Evolutionary conservation across 2,888 invertebrate species (phyloP), one percentile per base, ranked within the genome.

Genomic region (Hoplodrina ambigua): DNA sequence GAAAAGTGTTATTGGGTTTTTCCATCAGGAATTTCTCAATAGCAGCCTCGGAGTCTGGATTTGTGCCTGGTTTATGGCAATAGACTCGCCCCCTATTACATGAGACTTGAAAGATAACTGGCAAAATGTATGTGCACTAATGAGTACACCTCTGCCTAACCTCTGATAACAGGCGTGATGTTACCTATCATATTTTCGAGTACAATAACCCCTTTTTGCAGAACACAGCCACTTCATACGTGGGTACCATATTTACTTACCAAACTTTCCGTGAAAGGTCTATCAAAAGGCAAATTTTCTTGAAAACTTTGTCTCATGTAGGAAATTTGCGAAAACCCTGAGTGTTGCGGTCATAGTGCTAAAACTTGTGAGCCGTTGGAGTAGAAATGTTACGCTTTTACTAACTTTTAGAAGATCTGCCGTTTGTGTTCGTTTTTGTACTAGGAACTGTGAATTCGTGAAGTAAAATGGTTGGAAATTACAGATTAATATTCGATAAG

Each of bases 251-350:
- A 62, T 58, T 62, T 20, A 80, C 60, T 46, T 52, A 30, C 46
- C 37, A 50, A 70, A 77, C 53, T 81, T 52, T 52, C 64, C 75
- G 5, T 20, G 41, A 52, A 67, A 84, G 63, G 85, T 72, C 68
- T 78, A 67, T 78, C 69, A 82, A 75, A 84, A 72, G 75, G 72
- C 52, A 84, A 84, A 82, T 84, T 75, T 82, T 78, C 80, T 78
- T 75, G 1, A 20, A 50, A 84, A 84, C 55, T 82, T 70, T 58
- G 63, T 73, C 69, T 72, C 70, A 75, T 78, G 83, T 77, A 69
- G 65, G 19, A 63, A 77, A 85, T 83, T 80, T 67, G 74, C 44
- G 72, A 69, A 55, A 44, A 72, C 65, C 67, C 66, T n/a, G 57
- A 80, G 69, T 70, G 62, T 63, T 71, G 67, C 74, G 83, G 83